Evolutionary conservation across 2,888 invertebrate species (phyloP).

Genomic region (Hirudinaria manillensis): DNA sequence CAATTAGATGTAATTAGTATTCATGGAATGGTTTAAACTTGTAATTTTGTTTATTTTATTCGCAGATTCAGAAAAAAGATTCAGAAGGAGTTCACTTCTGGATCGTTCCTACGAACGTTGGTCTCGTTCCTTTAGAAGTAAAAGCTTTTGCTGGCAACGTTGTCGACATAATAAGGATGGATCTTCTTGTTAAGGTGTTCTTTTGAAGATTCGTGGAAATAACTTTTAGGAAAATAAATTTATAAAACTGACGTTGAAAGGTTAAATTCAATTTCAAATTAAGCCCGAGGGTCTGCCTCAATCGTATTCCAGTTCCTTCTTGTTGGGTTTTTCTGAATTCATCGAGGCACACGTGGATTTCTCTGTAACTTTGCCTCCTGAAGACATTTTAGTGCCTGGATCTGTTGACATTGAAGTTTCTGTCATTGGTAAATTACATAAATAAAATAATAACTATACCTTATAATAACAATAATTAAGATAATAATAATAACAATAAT

Average conservation of each 20-base stretch:
- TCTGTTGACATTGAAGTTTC: slow-evolving; percentile 70
- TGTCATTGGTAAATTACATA: slow-evolving; percentile 57
- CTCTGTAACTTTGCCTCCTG: slow-evolving; percentile 47
- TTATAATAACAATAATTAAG: too few relatives aligned
- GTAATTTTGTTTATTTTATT: not conserved
- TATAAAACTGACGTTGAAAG: not conserved
- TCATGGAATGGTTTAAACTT: not conserved
- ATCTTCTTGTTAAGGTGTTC: not conserved
- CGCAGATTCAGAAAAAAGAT: not conserved
- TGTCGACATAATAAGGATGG: not conserved
- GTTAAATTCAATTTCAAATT: not conserved
- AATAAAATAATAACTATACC: not conserved
- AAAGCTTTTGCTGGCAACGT: not conserved
- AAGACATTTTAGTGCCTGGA: slow-evolving; percentile 66
- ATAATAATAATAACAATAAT: too few relatives aligned
- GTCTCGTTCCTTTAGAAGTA: not conserved
- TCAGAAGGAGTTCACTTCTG: not conserved
- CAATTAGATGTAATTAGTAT: too few relatives aligned
- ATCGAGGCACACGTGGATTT: not conserved
- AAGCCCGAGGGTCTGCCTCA: slow-evolving; percentile 74
- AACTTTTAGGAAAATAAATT: not conserved
- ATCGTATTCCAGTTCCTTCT: slow-evolving; percentile 69
- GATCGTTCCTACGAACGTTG: not conserved
- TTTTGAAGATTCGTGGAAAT: not conserved
- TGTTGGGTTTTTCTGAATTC: slow-evolving; percentile 50